phyloP scores from a whole-genome alignment of 1,140 invertebrate species.

The Spodoptera frugiperda region DNA sequence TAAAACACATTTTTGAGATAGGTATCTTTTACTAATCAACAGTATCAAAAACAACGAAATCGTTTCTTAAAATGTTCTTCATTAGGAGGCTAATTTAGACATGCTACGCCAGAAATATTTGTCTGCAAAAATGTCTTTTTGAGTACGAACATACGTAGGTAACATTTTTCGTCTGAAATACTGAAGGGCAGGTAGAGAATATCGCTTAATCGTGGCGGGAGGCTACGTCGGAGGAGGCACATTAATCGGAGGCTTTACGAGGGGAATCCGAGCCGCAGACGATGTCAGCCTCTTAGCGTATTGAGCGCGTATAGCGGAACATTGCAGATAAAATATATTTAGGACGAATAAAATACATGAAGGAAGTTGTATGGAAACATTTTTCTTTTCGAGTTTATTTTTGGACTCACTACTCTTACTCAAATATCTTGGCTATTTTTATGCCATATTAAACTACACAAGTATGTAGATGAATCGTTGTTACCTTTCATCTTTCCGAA shows the following conservation, averaged over 20 bases:
- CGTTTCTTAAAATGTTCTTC: not conserved
- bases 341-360: conserved; percentile 12
- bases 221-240: conserved; percentile 66
- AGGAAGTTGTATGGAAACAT: not conserved
- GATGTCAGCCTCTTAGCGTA: conserved; percentile 54
- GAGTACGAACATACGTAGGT: conserved; percentile 8
- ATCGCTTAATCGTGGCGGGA: conserved; percentile 78
- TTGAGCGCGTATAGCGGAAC: conserved; percentile 54
- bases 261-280: conserved; percentile 64
- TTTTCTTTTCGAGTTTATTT: not conserved
- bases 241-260: conserved; percentile 82
- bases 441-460: no score
- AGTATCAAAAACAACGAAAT: not conserved
- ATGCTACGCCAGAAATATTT: conserved; percentile 17
- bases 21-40: no score
- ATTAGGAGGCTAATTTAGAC: conserved; percentile 8
- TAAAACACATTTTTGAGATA: no score
- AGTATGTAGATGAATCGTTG: no score
- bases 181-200: conserved; percentile 67
- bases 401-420: not conserved
- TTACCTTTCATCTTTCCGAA: no score
- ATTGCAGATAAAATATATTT: conserved; percentile 60
- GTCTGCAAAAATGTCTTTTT: conserved; percentile 16
- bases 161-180: conserved; percentile 59
- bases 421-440: no score